Evolutionary conservation across 2,113 vertebrate species (phyloP), one percentile per base, ranked within the genome.

Genomic region (Coryphaenoides rupestris): DNA sequence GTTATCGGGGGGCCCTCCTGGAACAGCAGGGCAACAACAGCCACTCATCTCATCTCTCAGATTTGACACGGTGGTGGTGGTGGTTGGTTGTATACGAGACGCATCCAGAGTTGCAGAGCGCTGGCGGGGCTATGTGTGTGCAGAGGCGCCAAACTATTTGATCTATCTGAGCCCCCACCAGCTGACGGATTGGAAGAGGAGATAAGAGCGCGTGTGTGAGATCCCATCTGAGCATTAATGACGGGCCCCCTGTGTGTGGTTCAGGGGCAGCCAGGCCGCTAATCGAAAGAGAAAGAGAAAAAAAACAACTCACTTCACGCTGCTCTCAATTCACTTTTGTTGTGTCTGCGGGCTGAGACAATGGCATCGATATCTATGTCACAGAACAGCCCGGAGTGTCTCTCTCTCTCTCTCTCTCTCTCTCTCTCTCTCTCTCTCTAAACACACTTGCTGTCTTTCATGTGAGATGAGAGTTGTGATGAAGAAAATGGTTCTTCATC

Each of bases 121-220:
- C 62, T 55, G 3, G 7, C n/a, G n/a, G n/a, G n/a, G n/a, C n/a
- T n/a, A n/a, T n/a, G n/a, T n/a, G n/a, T n/a, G n/a, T n/a, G n/a
- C 76, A 80, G 77, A 81, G 69, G 81, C 2, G 78, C 82, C 80
- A 85, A 74, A 86, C 71, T 76, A 71, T 83, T 87, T 81, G 33
- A 86, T 86, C 80, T 66, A 86, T 86, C 80, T 66, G 64, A 64
- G 79, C 70, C 69, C n/a, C 61, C 1, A 66, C 60, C 26, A 58
- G 82, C 76, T 79, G 76, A 80, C 81, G 84, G 84, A 88, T 86
- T 12, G 87, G 76, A 84, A 83, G 78, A 66, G 60, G 65, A 85
- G 86, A 89, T 89, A 87, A 33, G 1, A 9, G 28, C n/a, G n/a
- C n/a, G n/a, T n/a, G 63, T 56, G 60, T 53, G 16, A 86, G 78